phyloP scores from a whole-genome alignment of 2,888 invertebrate species.

The Notodonta dromedarius region DNA sequence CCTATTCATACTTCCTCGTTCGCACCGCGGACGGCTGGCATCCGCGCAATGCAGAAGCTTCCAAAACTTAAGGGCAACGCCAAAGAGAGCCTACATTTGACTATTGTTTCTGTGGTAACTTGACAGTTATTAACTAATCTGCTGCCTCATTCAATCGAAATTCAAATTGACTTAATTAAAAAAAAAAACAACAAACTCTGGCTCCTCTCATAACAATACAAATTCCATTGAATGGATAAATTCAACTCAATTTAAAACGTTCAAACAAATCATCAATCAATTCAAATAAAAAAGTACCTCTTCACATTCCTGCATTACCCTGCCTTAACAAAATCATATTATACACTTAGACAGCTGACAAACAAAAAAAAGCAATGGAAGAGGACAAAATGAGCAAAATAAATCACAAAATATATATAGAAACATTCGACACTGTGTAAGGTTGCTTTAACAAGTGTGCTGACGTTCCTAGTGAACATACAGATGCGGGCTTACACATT shows the following conservation, averaged over 20 bases:
- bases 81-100: constrained; percentile 80
- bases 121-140: constrained; percentile 75
- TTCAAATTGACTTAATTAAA: constrained; percentile 78
- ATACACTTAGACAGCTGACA: constrained; percentile 80
- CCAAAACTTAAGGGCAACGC: constrained; percentile 64
- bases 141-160: constrained; percentile 78
- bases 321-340: constrained; percentile 81
- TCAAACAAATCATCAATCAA: constrained; percentile 78
- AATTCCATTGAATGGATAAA: constrained; percentile 82
- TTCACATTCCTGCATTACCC: constrained; percentile 82
- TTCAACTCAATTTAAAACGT: constrained; percentile 81
- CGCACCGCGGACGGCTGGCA: constrained; percentile 38
- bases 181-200: constrained; percentile 81
- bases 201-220: constrained; percentile 81
- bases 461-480: constrained; percentile 38
- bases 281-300: constrained; percentile 79
- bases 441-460: constrained; percentile 58
- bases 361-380: constrained; percentile 80
- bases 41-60: constrained; percentile 48
- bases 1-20: constrained; percentile 41
- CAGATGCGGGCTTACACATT: constrained; percentile 52
- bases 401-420: constrained; percentile 74
- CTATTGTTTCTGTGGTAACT: constrained; percentile 81
- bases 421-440: constrained; percentile 67
- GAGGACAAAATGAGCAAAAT: constrained; percentile 77